These are phyloP conservation scores for Thermophis baileyi DNA, from an alignment of 2,113 vertebrate genomes.

Conservation along the genomic window DNA sequence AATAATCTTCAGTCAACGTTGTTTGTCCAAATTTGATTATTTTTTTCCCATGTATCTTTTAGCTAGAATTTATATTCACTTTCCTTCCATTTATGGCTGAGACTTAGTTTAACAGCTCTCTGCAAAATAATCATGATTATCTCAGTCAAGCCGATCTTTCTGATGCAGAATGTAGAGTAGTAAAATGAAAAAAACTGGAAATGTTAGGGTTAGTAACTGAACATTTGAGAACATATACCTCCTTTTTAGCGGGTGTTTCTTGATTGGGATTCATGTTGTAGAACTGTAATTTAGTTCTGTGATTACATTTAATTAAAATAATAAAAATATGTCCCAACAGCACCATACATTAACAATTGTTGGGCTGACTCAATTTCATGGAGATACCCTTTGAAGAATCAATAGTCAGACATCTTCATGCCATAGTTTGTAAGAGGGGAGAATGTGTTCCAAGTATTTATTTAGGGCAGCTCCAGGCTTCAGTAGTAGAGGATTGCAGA, in stretches of 20 bases:
- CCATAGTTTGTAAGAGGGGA: background rate
- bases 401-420: background rate
- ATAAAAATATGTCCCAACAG: background rate
- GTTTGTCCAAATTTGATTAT: background rate
- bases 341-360: background rate
- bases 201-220: background rate
- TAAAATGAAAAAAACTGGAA: background rate
- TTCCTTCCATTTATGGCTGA: background rate
- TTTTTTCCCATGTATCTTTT: background rate
- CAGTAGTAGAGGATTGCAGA: constrained; percentile 33
- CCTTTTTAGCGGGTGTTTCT: background rate
- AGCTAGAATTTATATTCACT: background rate
- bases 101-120: background rate
- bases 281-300: background rate
- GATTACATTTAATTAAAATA: background rate
- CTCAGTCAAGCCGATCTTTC: background rate
- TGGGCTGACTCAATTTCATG: background rate
- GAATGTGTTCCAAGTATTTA: constrained; percentile 45
- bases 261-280: background rate
- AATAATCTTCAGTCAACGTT: background rate
- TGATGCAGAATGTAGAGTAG: background rate
- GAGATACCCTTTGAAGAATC: background rate
- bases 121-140: background rate
- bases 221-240: background rate
- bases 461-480: constrained; percentile 25